Base-by-base conservation (phyloP, 1,140 invertebrate species). In the Drosophila tsacasi region DNA sequence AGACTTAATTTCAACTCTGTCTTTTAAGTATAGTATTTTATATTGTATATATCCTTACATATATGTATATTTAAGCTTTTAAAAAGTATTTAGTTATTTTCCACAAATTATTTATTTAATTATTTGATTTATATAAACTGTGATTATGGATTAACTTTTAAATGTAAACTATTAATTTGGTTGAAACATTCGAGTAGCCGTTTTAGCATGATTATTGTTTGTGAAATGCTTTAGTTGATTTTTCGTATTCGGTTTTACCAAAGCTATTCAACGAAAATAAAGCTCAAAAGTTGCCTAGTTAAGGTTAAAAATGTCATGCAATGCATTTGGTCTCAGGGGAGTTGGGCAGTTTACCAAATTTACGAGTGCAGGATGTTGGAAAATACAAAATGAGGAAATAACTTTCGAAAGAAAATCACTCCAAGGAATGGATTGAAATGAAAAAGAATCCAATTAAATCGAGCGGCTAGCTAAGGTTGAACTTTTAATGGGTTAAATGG, bases 331-430 rank as follows among this genome's bases (percentile, higher is more conserved):
- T 27, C 21, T 71, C 27, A 59, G 49, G 32, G 27, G 17, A 74
- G 32, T 47, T 47, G 49, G 65, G 61, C 46, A 23, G 47, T 25
- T 59, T 63, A 54, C 47, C 44, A 76, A 54, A 71, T n/a, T 32
- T 67, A 67, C 72, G 39, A 78, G 74, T 67, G 74, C 74, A 82
- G 52, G 30, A 82, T 73, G 30, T 74, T 57, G 12, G 23, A 74
- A 46, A 63, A 67, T 60, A 55, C 64, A 32, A 77, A 81, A 82
- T 54, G 21, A 66, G 46, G 55, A 57, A 68, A 60, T 49, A 73
- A 63, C 37, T 49, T 35, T 62, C 27, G 42, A 65, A 21, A 42
- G 54, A 49, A 46, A 77, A 54, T 74, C 42, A 40, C 46, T 54
- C 57, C 27, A 59, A 68, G 39, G 19, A 44, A 44, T 60, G 47